A percentile compares a stretch with the other conserved stretches of the same genome.
Conservation (phyloP, 2,113 vertebrate species). For the human region GRCh38 chr1:33289001-33289500, state of each 20-base stretch:
- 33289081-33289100: not conserved
- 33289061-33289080: not conserved
- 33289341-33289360: not conserved
- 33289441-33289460: not conserved
- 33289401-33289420: not conserved
- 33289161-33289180: not conserved
- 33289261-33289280: not conserved
- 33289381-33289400: too few species aligned
- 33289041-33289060: not conserved
- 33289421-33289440: not conserved
- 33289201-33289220: not conserved
- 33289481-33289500: not conserved
- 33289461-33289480: not conserved
- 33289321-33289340: not conserved
- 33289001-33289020: not conserved
- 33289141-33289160: fast-evolving
- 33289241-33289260: not conserved
- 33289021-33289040: not conserved
- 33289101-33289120: not conserved
- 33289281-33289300: not conserved
- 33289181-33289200: not conserved
- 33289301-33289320: not conserved
- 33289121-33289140: not conserved
- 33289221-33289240: fast-evolving
- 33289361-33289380: not conserved